Base-by-base conservation (phyloP, 1,140 invertebrate genomes). In the Cydia pomonella region DNA sequence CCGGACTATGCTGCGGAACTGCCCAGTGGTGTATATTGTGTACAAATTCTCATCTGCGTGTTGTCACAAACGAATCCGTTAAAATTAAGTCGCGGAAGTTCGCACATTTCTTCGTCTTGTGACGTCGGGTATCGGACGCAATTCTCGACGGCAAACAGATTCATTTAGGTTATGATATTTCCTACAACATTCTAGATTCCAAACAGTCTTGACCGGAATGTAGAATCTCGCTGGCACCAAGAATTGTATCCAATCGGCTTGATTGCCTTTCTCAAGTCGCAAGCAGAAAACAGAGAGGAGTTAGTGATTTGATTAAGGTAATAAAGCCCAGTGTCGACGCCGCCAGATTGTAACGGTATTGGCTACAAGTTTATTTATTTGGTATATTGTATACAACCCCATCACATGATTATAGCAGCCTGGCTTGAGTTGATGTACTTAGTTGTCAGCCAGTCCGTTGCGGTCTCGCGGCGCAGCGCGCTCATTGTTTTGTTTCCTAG, bases 401-500 rank as follows among this genome's bases (percentile, higher is more conserved):
- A 66, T 16, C n/a, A 25, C 10, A n/a, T 27, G 63, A 33, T n/a
- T 64, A 63, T 63, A 9, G 47, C 44, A 53, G 21, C 18, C 27
- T n/a, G 16, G 63, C 9, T 29, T n/a, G 25, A n/a, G 12, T 33
- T n/a, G 21, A 64, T 33, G 63, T 64, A 64, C 63, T 64, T 64
- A 64, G 16, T 64, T n/a, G 27, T n/a, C n/a, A 2, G 64, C 7
- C 64, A 33, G 64, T 69, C 64, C 64, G 27, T 29, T 18, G 29
- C 64, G 29, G 29, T 66, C 64, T 64, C 16, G 64, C 64, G 18
- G 64, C 29, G 64, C 63, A 33, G 63, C 29, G 29, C 64, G 6
- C 29, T 10, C 64, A 33, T 66, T 66, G 23, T 69, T 66, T 69
- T 69, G 64, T 69, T 69, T 69, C 64, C 16, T 69, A 69, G 64